These are phyloP conservation scores for Pheosia tremula DNA, from an alignment of 2,888 invertebrate genomes.

Conservation along the genomic window DNA sequence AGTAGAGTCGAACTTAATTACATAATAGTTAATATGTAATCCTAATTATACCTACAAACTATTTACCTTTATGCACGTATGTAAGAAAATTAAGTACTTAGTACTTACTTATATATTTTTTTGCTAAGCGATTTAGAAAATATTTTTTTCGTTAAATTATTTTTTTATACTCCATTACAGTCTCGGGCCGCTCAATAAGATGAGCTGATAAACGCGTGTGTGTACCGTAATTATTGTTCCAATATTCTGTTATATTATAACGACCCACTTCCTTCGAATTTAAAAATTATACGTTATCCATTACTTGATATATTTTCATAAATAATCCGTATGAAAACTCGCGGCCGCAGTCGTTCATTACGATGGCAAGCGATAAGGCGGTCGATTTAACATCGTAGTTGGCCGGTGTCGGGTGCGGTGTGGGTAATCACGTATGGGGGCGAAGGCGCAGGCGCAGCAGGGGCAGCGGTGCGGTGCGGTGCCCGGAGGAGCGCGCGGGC, in stretches of 20 bases:
- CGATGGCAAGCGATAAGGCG: conserved; percentile 63
- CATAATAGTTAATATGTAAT: too few species aligned
- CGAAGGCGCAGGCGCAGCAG: conserved; percentile 13
- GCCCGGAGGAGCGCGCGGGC: conserved; percentile 41
- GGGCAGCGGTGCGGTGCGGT: conserved; percentile 15
- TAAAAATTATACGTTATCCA: conserved; percentile 40
- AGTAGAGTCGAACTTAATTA: too few species aligned
- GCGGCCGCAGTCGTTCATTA: conserved; percentile 50
- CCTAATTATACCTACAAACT: too few species aligned
- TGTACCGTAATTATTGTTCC: conserved; percentile 3
- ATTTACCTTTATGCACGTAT: too few species aligned
- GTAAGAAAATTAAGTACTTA: too few species aligned
- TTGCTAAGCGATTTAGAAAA: too few species aligned
- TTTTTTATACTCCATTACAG: too few species aligned
- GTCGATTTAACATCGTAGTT: conserved; percentile 55
- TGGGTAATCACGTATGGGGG: conserved; percentile 43
- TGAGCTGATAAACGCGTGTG: not conserved
- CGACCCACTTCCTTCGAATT: conserved; percentile 18
- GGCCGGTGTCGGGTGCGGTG: conserved; percentile 31
- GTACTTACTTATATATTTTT: too few species aligned
- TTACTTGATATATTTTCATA: conserved; percentile 40
- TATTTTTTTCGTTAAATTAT: too few species aligned
- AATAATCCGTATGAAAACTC: conserved; percentile 50
- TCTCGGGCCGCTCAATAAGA: not conserved
- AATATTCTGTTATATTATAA: conserved; percentile 15